phyloP scores from a whole-genome alignment of 2,888 invertebrate genomes.

The Papilio elwesi region DNA sequence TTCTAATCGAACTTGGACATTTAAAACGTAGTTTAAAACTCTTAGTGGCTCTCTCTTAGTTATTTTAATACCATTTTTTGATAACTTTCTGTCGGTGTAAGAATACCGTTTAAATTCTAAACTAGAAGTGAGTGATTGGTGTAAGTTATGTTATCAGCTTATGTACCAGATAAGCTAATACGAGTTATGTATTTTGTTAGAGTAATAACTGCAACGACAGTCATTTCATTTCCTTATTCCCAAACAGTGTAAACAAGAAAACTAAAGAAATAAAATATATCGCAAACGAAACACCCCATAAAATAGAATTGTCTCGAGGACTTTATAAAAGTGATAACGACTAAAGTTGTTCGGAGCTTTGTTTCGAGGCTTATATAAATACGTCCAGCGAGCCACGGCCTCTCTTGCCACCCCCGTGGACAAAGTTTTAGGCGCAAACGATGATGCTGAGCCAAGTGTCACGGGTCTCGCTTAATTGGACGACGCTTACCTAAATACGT shows the following conservation, averaged over 20 bases:
- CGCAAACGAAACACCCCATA: conserved; percentile 83
- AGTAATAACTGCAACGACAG: too few species aligned
- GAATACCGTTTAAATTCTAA: too few species aligned
- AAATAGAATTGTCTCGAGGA: conserved; percentile 81
- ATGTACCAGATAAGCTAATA: too few species aligned
- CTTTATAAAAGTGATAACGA: conserved; percentile 84
- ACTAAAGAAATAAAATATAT: conserved; percentile 81
- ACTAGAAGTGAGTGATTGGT: too few species aligned
- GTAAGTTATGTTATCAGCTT: too few species aligned
- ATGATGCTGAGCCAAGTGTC: conserved; percentile 52
- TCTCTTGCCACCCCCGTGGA: conserved; percentile 45
- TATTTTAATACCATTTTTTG: too few species aligned
- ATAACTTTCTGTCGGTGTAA: too few species aligned
- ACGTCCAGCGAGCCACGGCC: conserved; percentile 59
- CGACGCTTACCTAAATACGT: conserved; percentile 73
- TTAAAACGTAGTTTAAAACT: too few species aligned
- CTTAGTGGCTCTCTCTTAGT: too few species aligned
- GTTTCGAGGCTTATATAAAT: conserved; percentile 79
- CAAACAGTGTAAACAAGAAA: conserved; percentile 57
- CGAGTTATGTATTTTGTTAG: too few species aligned
- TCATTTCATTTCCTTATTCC: not conserved
- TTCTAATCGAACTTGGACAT: too few species aligned
- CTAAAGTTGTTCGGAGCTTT: conserved; percentile 80
- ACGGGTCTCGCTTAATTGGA: conserved; percentile 66
- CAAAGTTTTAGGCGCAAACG: conserved; percentile 41